Percentiles rank a stretch among this genome's conserved stretches.
phyloP scores from a whole-genome alignment of 2,888 invertebrate genomes.

The Drosophila recens region DNA sequence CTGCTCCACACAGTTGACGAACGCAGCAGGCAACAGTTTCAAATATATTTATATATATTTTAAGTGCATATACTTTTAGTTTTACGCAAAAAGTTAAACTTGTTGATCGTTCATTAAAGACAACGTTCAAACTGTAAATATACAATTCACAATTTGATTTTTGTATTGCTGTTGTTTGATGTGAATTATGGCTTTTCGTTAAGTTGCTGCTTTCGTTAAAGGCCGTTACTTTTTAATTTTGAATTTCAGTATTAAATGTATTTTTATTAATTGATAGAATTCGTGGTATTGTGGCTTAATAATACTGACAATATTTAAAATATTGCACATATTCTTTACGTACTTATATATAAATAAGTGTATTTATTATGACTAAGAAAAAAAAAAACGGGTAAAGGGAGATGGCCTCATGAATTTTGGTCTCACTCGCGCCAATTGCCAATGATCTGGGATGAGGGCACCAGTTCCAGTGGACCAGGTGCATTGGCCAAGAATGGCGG shows the following conservation, averaged over 20 bases:
- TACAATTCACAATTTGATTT: neutral
- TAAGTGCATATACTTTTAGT: neutral
- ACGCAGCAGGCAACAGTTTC: neutral
- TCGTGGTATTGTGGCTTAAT: conserved; percentile 1
- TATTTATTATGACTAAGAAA: conserved; percentile 14
- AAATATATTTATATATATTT: neutral
- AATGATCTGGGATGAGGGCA: conserved; percentile 71
- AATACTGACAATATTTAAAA: conserved; percentile 26
- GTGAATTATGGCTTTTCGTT: neutral
- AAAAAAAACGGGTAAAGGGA: neutral
- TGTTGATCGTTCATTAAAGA: too few relatives aligned
- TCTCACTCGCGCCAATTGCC: conserved; percentile 70
- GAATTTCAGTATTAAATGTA: neutral
- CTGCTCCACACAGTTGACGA: conserved; percentile 12
- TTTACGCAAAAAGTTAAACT: neutral
- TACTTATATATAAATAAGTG: conserved; percentile 10
- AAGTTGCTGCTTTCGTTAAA: neutral
- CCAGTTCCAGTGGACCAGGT: conserved; percentile 65
- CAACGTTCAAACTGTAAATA: neutral
- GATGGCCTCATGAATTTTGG: conserved; percentile 5
- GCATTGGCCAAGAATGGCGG: conserved; percentile 54
- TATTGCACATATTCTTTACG: conserved; percentile 18
- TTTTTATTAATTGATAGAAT: neutral
- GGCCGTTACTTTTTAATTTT: neutral
- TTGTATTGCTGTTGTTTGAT: neutral